A percentile compares a stretch with the other conserved stretches of the same genome.
phyloP scores from a whole-genome alignment of 2,113 vertebrate species.

The Gopherus flavomarginatus region DNA sequence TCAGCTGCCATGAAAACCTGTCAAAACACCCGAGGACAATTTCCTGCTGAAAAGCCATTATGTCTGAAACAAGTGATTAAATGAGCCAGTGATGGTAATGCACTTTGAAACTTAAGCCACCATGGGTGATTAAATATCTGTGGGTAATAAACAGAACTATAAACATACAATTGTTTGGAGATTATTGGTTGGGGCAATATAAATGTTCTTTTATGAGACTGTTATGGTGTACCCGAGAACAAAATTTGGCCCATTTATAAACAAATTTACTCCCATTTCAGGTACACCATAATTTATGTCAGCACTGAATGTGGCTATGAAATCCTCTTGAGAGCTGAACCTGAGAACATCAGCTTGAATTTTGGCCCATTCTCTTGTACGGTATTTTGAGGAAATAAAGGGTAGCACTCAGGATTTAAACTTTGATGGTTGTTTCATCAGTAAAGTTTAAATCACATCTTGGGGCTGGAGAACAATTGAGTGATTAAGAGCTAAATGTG shows the following conservation, averaged over 20 bases:
- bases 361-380: constrained; percentile 2
- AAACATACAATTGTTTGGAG: constrained; percentile 19
- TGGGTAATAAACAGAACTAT: constrained; percentile 66
- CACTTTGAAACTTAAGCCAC: constrained; percentile 72
- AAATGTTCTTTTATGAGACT: neutral
- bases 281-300: neutral
- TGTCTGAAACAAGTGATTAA: constrained; percentile 49
- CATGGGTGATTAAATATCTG: constrained; percentile 63
- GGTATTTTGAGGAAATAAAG: constrained; percentile 43
- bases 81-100: constrained; percentile 55
- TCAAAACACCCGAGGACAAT: constrained; percentile 31
- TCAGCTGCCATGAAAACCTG: constrained; percentile 22
- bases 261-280: neutral
- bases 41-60: constrained; percentile 65
- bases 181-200: constrained; percentile 7
- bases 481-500: neutral
- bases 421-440: constrained; percentile 24
- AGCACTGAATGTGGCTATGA: neutral
- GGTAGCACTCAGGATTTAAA: constrained; percentile 50
- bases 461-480: constrained; percentile 29
- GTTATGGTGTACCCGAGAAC: neutral
- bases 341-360: neutral
- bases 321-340: neutral
- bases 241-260: neutral
- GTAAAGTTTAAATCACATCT: constrained; percentile 5